Base-by-base conservation (phyloP, 2,797 vertebrate species). In the Cynopterus sphinx region DNA sequence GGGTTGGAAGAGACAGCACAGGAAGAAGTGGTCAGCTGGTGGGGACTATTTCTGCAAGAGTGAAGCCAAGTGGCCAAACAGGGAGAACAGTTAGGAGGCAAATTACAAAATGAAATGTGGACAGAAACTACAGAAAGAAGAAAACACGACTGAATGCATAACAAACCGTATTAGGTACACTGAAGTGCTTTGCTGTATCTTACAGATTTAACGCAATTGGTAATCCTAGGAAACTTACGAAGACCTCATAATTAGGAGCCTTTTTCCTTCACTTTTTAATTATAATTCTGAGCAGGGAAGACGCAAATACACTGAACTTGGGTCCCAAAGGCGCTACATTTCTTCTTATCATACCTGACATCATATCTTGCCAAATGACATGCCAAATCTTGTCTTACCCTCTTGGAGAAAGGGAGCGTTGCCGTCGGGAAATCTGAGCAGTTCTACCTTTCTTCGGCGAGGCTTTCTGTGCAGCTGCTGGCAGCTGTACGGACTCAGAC, bases 401-500 rank as follows among this genome's bases (percentile, higher is more conserved):
- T 96, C 71, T 94, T 49, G 92, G 46, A 61, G 97, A 96, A 70
- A 87, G 15, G 46, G 53, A 5, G 1, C 0, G 2, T 0, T 57
- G 94, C 59, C 5, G 55, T 53, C 79, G 94, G 55, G 57, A 68
- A 12, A 51, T 36, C 1, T 63, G 95, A 93, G 94, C 11, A 7
- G 96, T 41, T 57, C 11, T 96, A 95, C 21, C 82, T 46, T 16
- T 85, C 71, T 51, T 86, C 51, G 92, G 81, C 31, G 61, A 77
- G 5, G 49, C 70, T 39, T 74, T 98, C 0, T 0, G 41, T 55
- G 61, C 67, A 82, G 68, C 28, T 75, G 92, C 65, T 68, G 96
- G 96, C 16, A 98, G 87, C 5, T 91, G 84, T n/a, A 82, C 87
- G 13, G 98, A 98, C 49, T 98, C 98, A 28, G 96, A 95, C 24